Conservation (phyloP, 2,113 vertebrate genomes). For the Indri indri region DNA sequence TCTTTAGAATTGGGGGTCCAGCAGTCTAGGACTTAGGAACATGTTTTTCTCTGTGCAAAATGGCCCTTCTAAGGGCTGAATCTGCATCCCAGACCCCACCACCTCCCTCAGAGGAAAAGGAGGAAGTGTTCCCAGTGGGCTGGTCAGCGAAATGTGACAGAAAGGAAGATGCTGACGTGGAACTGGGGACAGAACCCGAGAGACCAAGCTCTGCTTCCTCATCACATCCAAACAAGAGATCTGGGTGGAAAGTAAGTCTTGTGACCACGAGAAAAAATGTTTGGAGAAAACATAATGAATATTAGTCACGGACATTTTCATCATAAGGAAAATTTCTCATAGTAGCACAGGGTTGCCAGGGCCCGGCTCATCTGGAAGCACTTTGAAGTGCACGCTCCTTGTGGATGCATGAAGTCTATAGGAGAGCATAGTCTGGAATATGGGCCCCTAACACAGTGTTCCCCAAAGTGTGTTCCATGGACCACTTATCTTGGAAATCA, state of each 20-base stretch:
- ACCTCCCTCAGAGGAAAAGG: neutral
- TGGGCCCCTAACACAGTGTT: neutral
- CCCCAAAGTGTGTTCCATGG: neutral
- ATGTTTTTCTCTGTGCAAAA: neutral
- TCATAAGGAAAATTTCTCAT: conserved; percentile 13
- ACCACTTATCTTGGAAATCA: neutral
- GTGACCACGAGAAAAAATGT: neutral
- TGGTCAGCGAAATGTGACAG: neutral
- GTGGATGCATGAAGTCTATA: neutral
- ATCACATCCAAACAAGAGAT: conserved; percentile 24
- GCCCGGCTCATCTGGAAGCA: neutral
- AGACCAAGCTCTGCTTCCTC: neutral
- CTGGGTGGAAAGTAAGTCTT: conserved; percentile 35
- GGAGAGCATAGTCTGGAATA: neutral
- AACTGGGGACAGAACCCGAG: neutral
- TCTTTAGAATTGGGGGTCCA: neutral
- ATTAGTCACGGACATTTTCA: conserved; percentile 32
- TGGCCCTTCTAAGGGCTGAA: neutral
- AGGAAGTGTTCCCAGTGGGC: neutral
- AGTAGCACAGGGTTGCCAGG: neutral
- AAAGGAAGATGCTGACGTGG: neutral
- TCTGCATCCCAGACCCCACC: neutral
- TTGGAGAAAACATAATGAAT: conserved; percentile 52
- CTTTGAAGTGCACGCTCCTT: neutral
- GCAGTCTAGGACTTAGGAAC: neutral